Percentiles rank a stretch among this genome's conserved stretches.
phyloP scores from a whole-genome alignment of 1,140 invertebrate genomes.

The Drosophila gunungcola region DNA sequence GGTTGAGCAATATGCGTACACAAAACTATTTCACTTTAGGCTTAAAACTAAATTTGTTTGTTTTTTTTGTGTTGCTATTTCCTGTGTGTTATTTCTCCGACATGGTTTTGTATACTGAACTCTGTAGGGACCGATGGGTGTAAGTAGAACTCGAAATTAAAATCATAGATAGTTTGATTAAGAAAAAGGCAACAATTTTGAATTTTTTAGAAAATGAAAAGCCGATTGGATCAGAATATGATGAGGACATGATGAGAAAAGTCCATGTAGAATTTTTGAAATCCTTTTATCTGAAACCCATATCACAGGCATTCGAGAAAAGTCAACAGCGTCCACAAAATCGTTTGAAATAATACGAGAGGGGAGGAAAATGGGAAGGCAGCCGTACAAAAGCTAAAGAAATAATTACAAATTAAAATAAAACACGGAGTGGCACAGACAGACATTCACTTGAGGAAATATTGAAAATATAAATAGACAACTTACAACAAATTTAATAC shows the following conservation, averaged over 20 bases:
- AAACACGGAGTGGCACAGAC: conserved; percentile 69
- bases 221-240: too few relatives aligned
- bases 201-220: neutral
- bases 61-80: neutral
- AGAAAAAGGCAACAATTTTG: neutral
- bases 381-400: conserved; percentile 65
- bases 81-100: neutral
- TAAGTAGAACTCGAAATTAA: neutral
- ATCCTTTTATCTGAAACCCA: too few relatives aligned
- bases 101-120: neutral
- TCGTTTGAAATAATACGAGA: conserved; percentile 65
- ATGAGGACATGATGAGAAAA: too few relatives aligned
- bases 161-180: neutral
- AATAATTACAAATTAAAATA: conserved; percentile 83
- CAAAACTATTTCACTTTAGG: neutral
- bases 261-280: too few relatives aligned
- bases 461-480: too few relatives aligned
- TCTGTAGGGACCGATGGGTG: too few relatives aligned
- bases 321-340: conserved; percentile 39
- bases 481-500: too few relatives aligned
- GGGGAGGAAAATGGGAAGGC: conserved; percentile 19
- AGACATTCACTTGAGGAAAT: conserved; percentile 16
- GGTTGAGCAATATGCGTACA: too few relatives aligned
- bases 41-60: neutral
- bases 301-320: conserved; percentile 38